Base-by-base conservation (phyloP, 92 coral and sea anemone genomes). In the Blastomussa wellsi region DNA sequence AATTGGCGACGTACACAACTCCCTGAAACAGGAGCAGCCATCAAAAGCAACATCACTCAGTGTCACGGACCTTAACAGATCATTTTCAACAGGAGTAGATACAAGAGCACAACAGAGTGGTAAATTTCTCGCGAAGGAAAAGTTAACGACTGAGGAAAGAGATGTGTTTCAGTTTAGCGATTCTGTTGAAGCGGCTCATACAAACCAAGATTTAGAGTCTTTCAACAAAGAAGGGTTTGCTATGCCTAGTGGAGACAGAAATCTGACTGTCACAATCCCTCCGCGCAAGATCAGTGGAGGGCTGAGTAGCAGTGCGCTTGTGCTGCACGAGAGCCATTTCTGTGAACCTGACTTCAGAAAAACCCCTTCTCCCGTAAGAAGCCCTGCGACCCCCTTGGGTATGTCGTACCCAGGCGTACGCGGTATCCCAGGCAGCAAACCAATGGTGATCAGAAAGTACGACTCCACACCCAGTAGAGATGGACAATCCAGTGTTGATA, bases 401-500 rank as follows among this genome's bases (percentile, higher is more conserved):
- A 89, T 78, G 22, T 89, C 95, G 19, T 90, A 90, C 85, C 87
- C 82, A 29, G 92, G 95, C 1, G 88, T 90, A 20, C 83, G 83
- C 31, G 83, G 91, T 71, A 87, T 86, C 33, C 90, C 93, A 0
- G 89, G 86, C 44, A 88, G 86, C 11, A 77, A 92, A 28, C 89
- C 92, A 9, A 78, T 80, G 68, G 81, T 88, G 38, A 87, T 90
- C 13, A 57, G 88, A 37, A 87, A 62, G 36, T 72, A 60, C 69
- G 84, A 89, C 10, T 77, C 91, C 42, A 74, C 70, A 1, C 86
- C 88, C 8, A 77, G 77, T 49, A 81, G 79, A 7, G 94, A 91
- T 1, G 75, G 76, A 26, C 85, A 86, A 57, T 94, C 98, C 37
- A 94, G 98, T 82, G 80, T 94, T 37, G 98, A 94, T 78, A 92